Evolutionary conservation across 1,140 invertebrate species (phyloP), one percentile per base, ranked within the genome.

Genomic region (Neotoxoptera formosana): DNA sequence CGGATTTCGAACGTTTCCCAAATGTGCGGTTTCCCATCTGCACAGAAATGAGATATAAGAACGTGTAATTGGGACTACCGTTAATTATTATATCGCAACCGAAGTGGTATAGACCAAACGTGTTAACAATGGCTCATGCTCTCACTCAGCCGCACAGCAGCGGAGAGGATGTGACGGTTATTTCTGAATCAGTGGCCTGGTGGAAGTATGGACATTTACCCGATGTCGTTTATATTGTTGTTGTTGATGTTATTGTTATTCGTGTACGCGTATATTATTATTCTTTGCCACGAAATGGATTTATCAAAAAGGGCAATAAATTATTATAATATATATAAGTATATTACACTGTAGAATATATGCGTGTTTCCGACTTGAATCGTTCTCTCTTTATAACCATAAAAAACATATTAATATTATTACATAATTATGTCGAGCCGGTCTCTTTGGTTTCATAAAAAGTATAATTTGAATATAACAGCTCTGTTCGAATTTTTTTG

Each of bases 81-180:
- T 53, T 90, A 90, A 90, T 90, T 60, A 90, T 76, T n/a, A n/a
- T n/a, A 53, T 53, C 51, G 7, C 60, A 6, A 45, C 51, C 34
- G 34, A 60, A 56, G 25, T 76, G n/a, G 67, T 67, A 67, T n/a
- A 56, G 23, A 36, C 89, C 53, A 67, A 90, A 67, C 7, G 53
- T 30, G 89, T 90, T 91, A 81, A 91, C 90, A 91, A 91, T 91
- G 90, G 90, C 20, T 11, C 41, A 84, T 89, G 87, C 48, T 90
- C 25, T 90, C 88, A 23, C 34, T 34, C n/a, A 45, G 41, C 41
- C 20, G 34, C 34, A 20, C 51, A n/a, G 30, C 20, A 21, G 60
- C 67, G 2, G 17, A 81, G 67, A 91, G 90, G 90, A 91, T 91
- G 90, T 91, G 90, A 91, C 90, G 90, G 90, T 91, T 81, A 51